Base-by-base conservation (phyloP, 2,888 invertebrate genomes). In the Arrhopalites spinosus region DNA sequence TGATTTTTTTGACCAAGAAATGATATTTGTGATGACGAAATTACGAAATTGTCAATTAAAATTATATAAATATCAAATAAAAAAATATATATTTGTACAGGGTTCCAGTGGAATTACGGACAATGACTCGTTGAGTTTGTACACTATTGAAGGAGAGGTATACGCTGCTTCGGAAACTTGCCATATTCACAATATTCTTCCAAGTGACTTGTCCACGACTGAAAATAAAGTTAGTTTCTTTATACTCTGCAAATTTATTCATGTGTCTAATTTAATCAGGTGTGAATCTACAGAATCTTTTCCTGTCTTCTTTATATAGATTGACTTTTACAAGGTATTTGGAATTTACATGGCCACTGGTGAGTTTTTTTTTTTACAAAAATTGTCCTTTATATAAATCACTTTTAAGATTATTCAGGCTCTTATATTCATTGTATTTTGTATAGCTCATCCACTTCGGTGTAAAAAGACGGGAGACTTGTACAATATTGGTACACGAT, bases 151-250 rank as follows among this genome's bases (percentile, higher is more conserved):
- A 36, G 87, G 87, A 78, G 84, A 86, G 50, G 79, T 88, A 5
- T 88, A 86, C 79, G 73, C 75, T 1, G 81, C 86, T 1, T 87
- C 88, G 0, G 88, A 88, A 81, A 86, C 86, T 0, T 84, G 85
- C 50, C 83, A 83, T 27, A 83, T 88, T 76, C 85, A 86, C 77
- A 84, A 85, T 75, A 83, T 88, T 29, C 86, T 88, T 81, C 84
- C 85, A 27, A 84, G 85, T 45, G 86, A 86, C 64, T 84, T 89
- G 70, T 76, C 78, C 30, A 86, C 79, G 17, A 86, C 86, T 45
- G 82, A 84, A 3, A 85, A 83, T 66, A 84, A 83, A 79, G 81
- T 81, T 77, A 66, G 23, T 45, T 66, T 67, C 66, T 15, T 45
- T 17, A 36, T 30, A 43, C 8, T 7, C 63, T 63, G 3, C 23